Conservation (phyloP, 2,888 invertebrate genomes). For the Calameuta idolon region DNA sequence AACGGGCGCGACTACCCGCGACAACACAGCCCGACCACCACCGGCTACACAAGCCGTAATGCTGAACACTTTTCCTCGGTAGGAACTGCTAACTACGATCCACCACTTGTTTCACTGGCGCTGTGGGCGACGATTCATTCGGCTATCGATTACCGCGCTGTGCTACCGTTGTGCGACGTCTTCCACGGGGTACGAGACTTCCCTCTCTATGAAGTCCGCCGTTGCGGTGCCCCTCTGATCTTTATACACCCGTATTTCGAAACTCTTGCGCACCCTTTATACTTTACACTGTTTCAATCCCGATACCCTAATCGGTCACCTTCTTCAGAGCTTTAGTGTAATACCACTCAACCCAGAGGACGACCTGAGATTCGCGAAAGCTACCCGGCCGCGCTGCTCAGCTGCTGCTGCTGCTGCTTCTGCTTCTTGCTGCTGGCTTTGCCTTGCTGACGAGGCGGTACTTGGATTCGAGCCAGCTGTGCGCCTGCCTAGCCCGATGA, state of each 20-base stretch:
- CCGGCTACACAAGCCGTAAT: neutral
- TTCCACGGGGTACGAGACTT: neutral
- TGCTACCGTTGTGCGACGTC: conserved; percentile 20
- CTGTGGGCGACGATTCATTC: conserved; percentile 57
- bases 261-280: neutral
- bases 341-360: neutral
- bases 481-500: conserved; percentile 55
- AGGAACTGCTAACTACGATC: conserved; percentile 40
- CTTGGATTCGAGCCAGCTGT: conserved; percentile 63
- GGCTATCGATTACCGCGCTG: conserved; percentile 56
- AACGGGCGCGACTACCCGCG: neutral
- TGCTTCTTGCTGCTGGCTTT: conserved; percentile 25
- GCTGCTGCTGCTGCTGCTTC: conserved; percentile 36
- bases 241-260: neutral
- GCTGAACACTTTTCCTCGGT: neutral
- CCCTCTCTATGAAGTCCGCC: neutral
- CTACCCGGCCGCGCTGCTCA: conserved; percentile 18
- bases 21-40: neutral
- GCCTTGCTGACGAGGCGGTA: conserved; percentile 54
- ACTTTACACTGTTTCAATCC: neutral
- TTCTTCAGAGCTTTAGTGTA: neutral
- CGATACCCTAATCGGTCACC: neutral
- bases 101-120: conserved; percentile 63
- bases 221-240: neutral
- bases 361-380: conserved; percentile 3